phyloP scores from a whole-genome alignment of 2,797 vertebrate species.

The Podarcis lilfordi region DNA sequence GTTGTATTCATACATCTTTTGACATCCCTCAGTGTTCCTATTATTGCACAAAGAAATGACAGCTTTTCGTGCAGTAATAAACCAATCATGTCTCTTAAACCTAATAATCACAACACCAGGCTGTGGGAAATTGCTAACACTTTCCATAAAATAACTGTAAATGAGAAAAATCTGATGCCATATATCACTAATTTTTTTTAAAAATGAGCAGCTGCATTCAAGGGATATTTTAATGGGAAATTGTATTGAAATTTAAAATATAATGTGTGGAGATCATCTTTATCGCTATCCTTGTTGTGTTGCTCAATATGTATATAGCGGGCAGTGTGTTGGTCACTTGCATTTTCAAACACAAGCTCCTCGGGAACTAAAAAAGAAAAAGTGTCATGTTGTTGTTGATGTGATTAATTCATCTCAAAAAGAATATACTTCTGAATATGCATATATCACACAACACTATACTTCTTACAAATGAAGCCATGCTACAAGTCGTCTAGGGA shows the following conservation, averaged over 20 bases:
- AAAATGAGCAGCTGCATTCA: slow-evolving; percentile 36
- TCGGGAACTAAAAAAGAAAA: not conserved
- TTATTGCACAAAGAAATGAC: slow-evolving; percentile 60
- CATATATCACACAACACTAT: not conserved
- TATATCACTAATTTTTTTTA: slow-evolving; percentile 43
- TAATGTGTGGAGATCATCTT: not conserved
- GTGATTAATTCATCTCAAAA: slow-evolving; percentile 5
- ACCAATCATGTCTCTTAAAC: slow-evolving; percentile 60
- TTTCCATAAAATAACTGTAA: slow-evolving; percentile 68
- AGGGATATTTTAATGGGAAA: slow-evolving; percentile 46
- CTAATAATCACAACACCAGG: slow-evolving; percentile 64
- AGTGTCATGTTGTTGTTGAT: not conserved
- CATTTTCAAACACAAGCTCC: slow-evolving; percentile 5
- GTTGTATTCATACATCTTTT: slow-evolving; percentile 57
- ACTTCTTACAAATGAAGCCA: slow-evolving; percentile 42
- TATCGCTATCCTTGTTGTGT: slow-evolving; percentile 35
- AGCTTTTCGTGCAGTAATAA: slow-evolving; percentile 68
- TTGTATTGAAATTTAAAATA: slow-evolving; percentile 34
- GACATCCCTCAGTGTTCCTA: slow-evolving; percentile 52
- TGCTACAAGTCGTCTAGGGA: not conserved
- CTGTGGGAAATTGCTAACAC: slow-evolving; percentile 55
- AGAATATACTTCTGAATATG: slow-evolving; percentile 21
- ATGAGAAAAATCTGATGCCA: slow-evolving; percentile 51
- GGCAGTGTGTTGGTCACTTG: slow-evolving; percentile 43
- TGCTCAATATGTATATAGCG: slow-evolving; percentile 9